Base-by-base conservation (phyloP, 2,888 invertebrate species). In the Trissolcus brochymenae region DNA sequence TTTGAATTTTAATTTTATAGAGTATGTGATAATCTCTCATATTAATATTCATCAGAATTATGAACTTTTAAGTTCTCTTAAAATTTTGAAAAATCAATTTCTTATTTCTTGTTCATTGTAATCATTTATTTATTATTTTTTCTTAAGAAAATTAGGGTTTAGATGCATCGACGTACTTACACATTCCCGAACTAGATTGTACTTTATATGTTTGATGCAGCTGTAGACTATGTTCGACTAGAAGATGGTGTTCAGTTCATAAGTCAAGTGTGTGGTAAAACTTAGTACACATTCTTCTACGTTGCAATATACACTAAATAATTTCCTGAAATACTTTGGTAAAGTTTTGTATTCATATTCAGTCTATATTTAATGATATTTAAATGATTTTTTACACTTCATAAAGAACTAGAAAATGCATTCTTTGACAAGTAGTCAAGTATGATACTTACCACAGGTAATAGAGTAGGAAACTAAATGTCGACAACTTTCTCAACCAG, bases 291-390 rank as follows among this genome's bases (percentile, higher is more conserved):
- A 70, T 54, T 65, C 66, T 66, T 66, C 60, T 65, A 25, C 68
- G 41, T 59, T 64, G 41, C 41, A 54, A 40, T 46, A 35, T 66
- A 55, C 56, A 49, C 66, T 54, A 74, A 78, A 78, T 74, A 74
- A 78, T 78, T 74, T 71, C 74, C 71, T 70, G 57, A 57, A 62
- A 71, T 71, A 78, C 78, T 78, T 78, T 73, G 73, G 74, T 66
- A 59, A 71, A 75, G 67, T 75, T 62, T 46, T 57, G 43, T 40
- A 51, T 43, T 55, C 68, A 25, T 62, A 62, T 68, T 67, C 19
- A 54, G 6, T 29, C 29, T 29, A 29, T 29, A 29, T 7, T 29
- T 9, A 1, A 4, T 9, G 9, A 29, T 29, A 29, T 29, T 46
- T 46, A 46, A 11, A 16, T n/a, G 46, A 1, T 46, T 46, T 46